These are phyloP conservation scores for Drosophila suboccidentalis DNA, from an alignment of 2,888 invertebrate species.

Conservation along the genomic window DNA sequence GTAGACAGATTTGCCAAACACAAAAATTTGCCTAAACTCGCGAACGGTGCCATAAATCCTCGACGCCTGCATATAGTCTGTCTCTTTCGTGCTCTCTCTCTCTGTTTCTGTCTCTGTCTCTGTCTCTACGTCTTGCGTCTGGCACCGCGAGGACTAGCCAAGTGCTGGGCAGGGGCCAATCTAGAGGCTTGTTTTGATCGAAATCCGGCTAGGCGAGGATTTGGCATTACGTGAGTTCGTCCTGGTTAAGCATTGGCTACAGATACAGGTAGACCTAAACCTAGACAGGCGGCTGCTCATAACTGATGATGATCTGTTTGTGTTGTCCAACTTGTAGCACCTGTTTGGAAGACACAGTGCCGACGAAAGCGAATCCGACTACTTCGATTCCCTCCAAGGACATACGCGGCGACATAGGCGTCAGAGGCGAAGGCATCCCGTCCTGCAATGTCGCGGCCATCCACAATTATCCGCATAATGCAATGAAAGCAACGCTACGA, in stretches of 20 bases:
- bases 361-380: conserved; percentile 62
- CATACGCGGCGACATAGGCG: conserved; percentile 30
- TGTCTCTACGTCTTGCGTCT: conserved; percentile 24
- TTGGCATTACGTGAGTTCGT: conserved; percentile 64
- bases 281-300: conserved; percentile 51
- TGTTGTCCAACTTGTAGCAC: conserved; percentile 71
- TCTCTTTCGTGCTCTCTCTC: conserved; percentile 19
- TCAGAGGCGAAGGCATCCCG: conserved; percentile 3
- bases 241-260: conserved; percentile 19
- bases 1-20: conserved; percentile 62
- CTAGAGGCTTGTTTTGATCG: conserved; percentile 75
- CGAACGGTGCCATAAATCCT: conserved; percentile 70
- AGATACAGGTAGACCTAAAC: conserved; percentile 29
- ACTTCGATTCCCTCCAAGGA: conserved; percentile 34
- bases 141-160: conserved; percentile 64
- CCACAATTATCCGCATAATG: conserved; percentile 67
- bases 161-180: conserved; percentile 57
- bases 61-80: conserved; percentile 19
- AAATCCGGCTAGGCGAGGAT: conserved; percentile 68
- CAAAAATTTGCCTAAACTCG: conserved; percentile 76
- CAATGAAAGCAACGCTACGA: conserved; percentile 63
- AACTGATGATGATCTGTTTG: conserved; percentile 67
- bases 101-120: conserved; percentile 28
- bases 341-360: conserved; percentile 55
- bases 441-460: conserved; percentile 47